These are phyloP conservation scores for Sinonovacula constricta DNA, from an alignment of 1,140 invertebrate genomes.

Conservation along the genomic window DNA sequence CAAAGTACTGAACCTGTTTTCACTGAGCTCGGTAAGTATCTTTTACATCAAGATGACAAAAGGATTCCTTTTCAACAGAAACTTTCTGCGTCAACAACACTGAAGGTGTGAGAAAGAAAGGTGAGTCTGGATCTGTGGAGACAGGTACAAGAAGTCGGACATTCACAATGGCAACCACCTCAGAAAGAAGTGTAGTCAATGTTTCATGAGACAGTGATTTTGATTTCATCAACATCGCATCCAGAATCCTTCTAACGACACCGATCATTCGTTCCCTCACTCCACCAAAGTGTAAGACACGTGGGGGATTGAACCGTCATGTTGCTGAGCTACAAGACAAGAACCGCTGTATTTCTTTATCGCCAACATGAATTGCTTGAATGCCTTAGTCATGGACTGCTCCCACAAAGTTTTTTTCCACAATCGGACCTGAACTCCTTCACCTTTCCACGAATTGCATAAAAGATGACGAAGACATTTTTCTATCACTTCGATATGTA, in stretches of 20 bases:
- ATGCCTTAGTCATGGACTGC: constrained; percentile 8
- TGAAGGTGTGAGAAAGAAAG: constrained; percentile 10
- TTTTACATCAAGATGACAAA: neutral
- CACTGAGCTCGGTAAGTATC: constrained; percentile 21
- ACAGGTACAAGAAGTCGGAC: constrained; percentile 10
- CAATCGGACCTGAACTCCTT: constrained; percentile 20
- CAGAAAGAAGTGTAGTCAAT: constrained; percentile 12
- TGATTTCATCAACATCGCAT: neutral
- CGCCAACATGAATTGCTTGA: constrained; percentile 15
- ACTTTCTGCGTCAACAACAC: constrained; percentile 24
- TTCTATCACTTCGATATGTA: constrained; percentile 55
- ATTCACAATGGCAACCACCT: constrained; percentile 27
- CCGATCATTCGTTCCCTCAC: constrained; percentile 19
- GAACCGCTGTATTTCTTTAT: too few relatives aligned
- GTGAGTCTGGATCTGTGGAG: constrained; percentile 13
- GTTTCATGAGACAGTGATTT: constrained; percentile 1
- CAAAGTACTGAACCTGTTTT: constrained; percentile 37
- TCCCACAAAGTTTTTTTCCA: constrained; percentile 50
- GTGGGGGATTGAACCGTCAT: constrained; percentile 50
- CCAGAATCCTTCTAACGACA: neutral
- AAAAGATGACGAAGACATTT: constrained; percentile 41
- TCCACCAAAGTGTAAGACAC: neutral
- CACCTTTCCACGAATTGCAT: constrained; percentile 6
- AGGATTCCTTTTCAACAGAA: neutral
- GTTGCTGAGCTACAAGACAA: neutral